These are phyloP conservation scores for Percina caprodes DNA, from an alignment of 2,113 vertebrate genomes.

Conservation along the genomic window DNA sequence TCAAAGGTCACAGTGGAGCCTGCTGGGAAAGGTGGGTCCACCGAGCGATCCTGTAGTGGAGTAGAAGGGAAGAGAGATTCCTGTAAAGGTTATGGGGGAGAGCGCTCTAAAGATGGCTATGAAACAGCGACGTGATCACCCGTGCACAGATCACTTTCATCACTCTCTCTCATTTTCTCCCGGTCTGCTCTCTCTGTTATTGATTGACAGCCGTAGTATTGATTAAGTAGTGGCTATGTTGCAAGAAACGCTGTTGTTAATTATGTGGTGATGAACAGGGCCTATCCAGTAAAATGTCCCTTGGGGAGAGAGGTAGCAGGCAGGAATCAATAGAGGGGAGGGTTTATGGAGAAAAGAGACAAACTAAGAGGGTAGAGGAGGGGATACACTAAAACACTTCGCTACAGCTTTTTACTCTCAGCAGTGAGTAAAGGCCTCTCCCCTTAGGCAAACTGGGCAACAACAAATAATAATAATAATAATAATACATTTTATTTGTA, in stretches of 20 bases:
- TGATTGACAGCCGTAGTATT: conserved; percentile 81
- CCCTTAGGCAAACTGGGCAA: conserved; percentile 36
- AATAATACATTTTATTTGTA: too few species aligned
- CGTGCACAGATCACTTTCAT: conserved; percentile 39
- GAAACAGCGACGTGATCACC: conserved; percentile 41
- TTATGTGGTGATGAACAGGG: conserved; percentile 85
- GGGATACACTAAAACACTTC: conserved; percentile 36
- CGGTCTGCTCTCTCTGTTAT: conserved; percentile 60
- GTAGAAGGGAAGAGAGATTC: conserved; percentile 54
- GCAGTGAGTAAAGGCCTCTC: conserved; percentile 42
- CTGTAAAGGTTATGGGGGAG: conserved; percentile 68
- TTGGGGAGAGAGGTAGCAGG: conserved; percentile 67
- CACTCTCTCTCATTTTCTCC: conserved; percentile 36
- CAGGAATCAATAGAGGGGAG: conserved; percentile 80
- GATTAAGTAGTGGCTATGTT: conserved; percentile 73
- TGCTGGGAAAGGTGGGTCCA: conserved; percentile 91
- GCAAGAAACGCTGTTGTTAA: conserved; percentile 81
- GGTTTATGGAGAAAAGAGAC: conserved; percentile 78
- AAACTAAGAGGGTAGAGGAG: conserved; percentile 54
- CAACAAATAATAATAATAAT: too few species aligned
- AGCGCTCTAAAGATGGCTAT: conserved; percentile 34
- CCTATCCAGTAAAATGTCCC: conserved; percentile 82
- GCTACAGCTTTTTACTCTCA: conserved; percentile 44
- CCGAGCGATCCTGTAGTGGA: conserved; percentile 35
- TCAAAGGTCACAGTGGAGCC: conserved; percentile 97